These are phyloP conservation scores for Caenorhabditis imperialis DNA, from an alignment of 2,888 invertebrate genomes.

Conservation along the genomic window DNA sequence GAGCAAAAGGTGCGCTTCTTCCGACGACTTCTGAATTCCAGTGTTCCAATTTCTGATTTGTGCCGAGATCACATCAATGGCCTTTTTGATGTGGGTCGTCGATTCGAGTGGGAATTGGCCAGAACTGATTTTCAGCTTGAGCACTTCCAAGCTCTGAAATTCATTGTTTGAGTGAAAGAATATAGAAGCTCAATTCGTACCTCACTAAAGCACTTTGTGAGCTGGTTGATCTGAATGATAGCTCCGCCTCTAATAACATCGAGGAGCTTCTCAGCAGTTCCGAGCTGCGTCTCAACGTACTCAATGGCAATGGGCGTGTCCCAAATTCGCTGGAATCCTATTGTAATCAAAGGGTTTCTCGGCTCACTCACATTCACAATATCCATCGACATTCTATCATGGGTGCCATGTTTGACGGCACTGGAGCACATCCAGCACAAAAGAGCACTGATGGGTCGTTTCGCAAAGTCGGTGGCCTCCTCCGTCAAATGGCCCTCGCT, in stretches of 20 bases:
- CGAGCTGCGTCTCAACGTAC: constrained; percentile 12
- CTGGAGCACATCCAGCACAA: constrained; percentile 4
- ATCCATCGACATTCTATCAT: constrained; percentile 2
- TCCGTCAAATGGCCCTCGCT: background rate
- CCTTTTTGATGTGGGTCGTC: constrained; percentile 5
- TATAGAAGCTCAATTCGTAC: too few species aligned
- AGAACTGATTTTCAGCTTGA: constrained; percentile 5
- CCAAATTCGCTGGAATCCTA: constrained; percentile 11
- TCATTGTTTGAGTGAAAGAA: background rate
- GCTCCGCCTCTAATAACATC: constrained; percentile 3
- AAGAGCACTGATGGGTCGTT: constrained; percentile 11
- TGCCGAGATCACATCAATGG: constrained; percentile 5
- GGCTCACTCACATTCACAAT: constrained; percentile 7
- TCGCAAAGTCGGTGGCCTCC: constrained; percentile 19
- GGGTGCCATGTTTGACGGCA: background rate
- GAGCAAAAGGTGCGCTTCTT: background rate
- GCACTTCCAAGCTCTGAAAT: constrained; percentile 12
- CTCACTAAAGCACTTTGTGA: constrained; percentile 3
- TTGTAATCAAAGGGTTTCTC: too few species aligned
- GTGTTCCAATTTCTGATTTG: constrained; percentile 10
- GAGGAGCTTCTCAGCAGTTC: constrained; percentile 11
- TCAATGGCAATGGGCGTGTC: constrained; percentile 16
- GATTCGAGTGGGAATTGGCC: constrained; percentile 17
- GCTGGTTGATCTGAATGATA: constrained; percentile 5
- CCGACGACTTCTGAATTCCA: constrained; percentile 4